phyloP scores from a whole-genome alignment of 1,140 invertebrate genomes.

The Drosophila seguyi region DNA sequence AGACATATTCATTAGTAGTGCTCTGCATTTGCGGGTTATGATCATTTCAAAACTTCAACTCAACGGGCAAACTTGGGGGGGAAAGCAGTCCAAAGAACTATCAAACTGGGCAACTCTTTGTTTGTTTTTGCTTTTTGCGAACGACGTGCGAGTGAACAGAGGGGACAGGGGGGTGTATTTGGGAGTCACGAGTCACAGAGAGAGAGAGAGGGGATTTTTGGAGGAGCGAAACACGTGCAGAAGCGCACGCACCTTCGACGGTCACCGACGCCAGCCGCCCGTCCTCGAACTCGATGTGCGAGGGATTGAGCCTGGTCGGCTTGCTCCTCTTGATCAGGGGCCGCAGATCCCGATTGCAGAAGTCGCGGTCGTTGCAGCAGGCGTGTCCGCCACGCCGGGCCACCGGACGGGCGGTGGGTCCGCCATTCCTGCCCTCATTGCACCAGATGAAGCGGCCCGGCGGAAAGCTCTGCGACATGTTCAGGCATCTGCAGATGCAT shows the following conservation, averaged over 20 bases:
- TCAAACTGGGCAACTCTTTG: slow-evolving; percentile 59
- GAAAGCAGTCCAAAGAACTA: slow-evolving; percentile 62
- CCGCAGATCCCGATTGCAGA: slow-evolving; percentile 87
- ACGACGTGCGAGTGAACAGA: slow-evolving; percentile 60
- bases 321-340: slow-evolving; percentile 63
- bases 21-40: slow-evolving; percentile 66
- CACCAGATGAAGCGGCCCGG: slow-evolving; percentile 90
- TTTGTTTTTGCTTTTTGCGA: slow-evolving; percentile 26
- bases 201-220: slow-evolving; percentile 2
- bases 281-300: slow-evolving; percentile 18
- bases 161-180: neutral
- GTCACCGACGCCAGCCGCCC: slow-evolving; percentile 27
- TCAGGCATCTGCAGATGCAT: slow-evolving; percentile 88
- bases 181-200: slow-evolving; percentile 21
- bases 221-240: slow-evolving; percentile 62
- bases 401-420: slow-evolving; percentile 76
- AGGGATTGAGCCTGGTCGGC: slow-evolving; percentile 7
- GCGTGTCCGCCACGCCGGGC: slow-evolving; percentile 67
- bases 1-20: slow-evolving; percentile 63
- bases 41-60: slow-evolving; percentile 66
- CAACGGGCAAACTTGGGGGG: slow-evolving; percentile 61
- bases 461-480: slow-evolving; percentile 89
- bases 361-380: slow-evolving; percentile 88
- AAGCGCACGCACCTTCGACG: slow-evolving; percentile 74
- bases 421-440: slow-evolving; percentile 85